Evolutionary conservation across 2,888 invertebrate genomes (phyloP).

Genomic region (Pilophorus perplexus): DNA sequence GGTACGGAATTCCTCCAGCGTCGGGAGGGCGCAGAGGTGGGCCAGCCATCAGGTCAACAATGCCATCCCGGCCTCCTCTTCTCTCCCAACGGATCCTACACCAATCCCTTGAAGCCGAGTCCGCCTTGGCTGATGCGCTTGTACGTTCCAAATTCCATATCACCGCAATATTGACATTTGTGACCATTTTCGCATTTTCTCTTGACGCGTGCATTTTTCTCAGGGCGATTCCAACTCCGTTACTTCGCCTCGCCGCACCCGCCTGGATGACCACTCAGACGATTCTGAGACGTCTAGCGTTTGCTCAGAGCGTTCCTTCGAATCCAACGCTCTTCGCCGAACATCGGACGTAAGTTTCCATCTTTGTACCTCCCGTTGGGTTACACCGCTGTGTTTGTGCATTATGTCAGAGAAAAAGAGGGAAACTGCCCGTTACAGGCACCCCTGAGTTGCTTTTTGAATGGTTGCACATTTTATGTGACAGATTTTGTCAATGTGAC

Average conservation of each 20-base stretch:
- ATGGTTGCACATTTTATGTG: no score
- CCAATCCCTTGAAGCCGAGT: conserved; percentile 84
- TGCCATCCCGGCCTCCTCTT: conserved; percentile 58
- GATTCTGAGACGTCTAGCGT: conserved; percentile 95
- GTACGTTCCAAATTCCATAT: conserved; percentile 50
- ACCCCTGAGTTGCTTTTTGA: no score
- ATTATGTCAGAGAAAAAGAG: no score
- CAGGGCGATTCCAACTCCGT: conserved; percentile 39
- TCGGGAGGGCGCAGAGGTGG: conserved; percentile 34
- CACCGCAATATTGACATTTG: background rate
- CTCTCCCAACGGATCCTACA: conserved; percentile 80
- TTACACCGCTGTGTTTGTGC: no score
- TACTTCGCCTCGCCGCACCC: conserved; percentile 48
- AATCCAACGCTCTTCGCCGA: conserved; percentile 71
- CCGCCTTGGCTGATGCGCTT: conserved; percentile 71
- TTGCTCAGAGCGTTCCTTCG: conserved; percentile 86
- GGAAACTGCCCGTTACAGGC: no score
- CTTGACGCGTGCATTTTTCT: conserved; percentile 6
- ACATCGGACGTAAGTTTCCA: conserved; percentile 67
- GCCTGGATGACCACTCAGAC: conserved; percentile 70
- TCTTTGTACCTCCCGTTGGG: background rate
- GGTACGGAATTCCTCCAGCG: conserved; percentile 36
- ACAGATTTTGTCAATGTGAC: no score
- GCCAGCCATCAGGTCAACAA: conserved; percentile 31
- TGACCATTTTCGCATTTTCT: background rate